Base-by-base conservation (phyloP, 2,888 invertebrate species). In the Antitype chi region DNA sequence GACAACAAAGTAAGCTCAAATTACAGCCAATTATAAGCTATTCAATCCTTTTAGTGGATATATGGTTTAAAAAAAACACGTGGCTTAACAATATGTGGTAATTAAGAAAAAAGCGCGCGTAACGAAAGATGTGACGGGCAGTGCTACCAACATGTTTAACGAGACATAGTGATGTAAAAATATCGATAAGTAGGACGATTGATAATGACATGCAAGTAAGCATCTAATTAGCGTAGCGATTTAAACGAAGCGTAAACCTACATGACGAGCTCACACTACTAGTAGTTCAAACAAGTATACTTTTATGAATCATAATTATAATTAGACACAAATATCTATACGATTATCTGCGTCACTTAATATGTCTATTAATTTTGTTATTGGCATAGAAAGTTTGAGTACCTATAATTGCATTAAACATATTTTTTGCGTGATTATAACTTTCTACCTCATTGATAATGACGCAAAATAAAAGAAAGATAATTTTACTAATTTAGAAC, bases 11-110 rank as follows among this genome's bases (percentile, higher is more conserved):
- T 95, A 93, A 91, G 92, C 93, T 95, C 95, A 94, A 95, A 96
- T 96, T 96, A 96, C 96, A 96, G 93, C 95, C 96, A 96, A 96
- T 96, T 96, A 96, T 95, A 93, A 93, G 92, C 94, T 93, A 96
- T 96, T 96, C 96, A 96, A 95, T 94, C 94, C 95, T 94, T 96
- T 94, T 94, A 91, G 91, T 93, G 91, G 90, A 92, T 91, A 94
- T 93, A 92, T 92, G 92, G 89, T 93, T 90, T 93, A 94, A 94
- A 94, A 84, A 84, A 80, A 88, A 81, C 79, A 82, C 90, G 90
- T 88, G 87, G 89, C 90, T 90, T 89, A 94, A 96, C 96, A 96
- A 96, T 95, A 93, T 90, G 92, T 85, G 92, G 93, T 95, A 95
- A 95, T 96, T 96, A 95, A 94, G 93, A 93, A 95, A 95, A 94